These are phyloP conservation scores for Proisotoma minuta DNA, from an alignment of 2,888 invertebrate genomes.

Conservation along the genomic window DNA sequence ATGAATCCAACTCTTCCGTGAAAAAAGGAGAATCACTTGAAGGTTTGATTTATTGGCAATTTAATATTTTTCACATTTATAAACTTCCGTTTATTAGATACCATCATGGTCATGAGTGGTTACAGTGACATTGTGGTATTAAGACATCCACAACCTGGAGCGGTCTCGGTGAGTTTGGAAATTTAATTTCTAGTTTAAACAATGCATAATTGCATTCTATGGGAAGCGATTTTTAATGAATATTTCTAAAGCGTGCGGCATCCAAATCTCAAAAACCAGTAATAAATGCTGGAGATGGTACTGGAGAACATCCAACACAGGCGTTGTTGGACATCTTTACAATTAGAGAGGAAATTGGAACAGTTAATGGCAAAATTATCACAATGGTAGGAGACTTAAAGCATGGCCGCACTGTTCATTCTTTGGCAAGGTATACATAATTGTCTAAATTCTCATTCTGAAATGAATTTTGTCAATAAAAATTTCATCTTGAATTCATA, in stretches of 20 bases:
- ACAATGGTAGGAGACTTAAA: conserved; percentile 98
- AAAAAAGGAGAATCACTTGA: conserved; percentile 95
- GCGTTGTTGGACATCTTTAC: conserved; percentile 96
- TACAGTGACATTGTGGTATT: conserved; percentile 92
- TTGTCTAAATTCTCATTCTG: not conserved
- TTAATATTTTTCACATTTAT: not conserved
- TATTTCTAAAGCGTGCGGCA: conserved; percentile 66
- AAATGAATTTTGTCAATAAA: too few species aligned
- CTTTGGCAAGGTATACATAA: conserved; percentile 69
- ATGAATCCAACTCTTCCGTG: conserved; percentile 83
- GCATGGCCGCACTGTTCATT: conserved; percentile 97
- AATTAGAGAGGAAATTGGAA: conserved; percentile 97
- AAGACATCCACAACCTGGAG: conserved; percentile 87
- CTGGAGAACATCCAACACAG: conserved; percentile 96
- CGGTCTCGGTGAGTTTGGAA: conserved; percentile 67
- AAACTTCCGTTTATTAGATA: conserved; percentile 55
- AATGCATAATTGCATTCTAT: conserved; percentile 24
- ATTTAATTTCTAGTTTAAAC: conserved; percentile 5
- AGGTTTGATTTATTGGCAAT: conserved; percentile 52
- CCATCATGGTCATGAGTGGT: conserved; percentile 79
- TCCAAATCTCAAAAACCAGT: conserved; percentile 79
- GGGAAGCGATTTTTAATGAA: conserved; percentile 10
- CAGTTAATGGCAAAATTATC: conserved; percentile 93
- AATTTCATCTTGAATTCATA: not conserved
- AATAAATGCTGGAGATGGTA: conserved; percentile 97